Evolutionary conservation across 2,888 invertebrate species (phyloP), one percentile per base, ranked within the genome.

Genomic region (Andrena bicolor): DNA sequence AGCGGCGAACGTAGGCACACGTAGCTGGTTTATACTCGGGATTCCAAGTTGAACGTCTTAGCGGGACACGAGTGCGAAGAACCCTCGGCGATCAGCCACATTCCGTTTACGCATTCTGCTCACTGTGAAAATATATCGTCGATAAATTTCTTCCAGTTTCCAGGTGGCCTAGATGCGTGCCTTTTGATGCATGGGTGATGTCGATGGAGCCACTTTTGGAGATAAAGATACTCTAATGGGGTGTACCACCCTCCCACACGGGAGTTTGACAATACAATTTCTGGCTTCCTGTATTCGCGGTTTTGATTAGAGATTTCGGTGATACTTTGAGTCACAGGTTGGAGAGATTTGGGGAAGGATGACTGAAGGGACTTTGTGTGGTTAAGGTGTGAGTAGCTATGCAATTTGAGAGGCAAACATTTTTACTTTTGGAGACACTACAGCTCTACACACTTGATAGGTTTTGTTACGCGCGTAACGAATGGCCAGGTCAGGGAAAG

Each of bases 11-110:
- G 79, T 61, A 60, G 72, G 51, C 68, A 82, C 80, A 82, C 80
- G 80, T 86, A 75, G 32, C 70, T 61, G 75, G 82, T 87, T 86
- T 85, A 80, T 82, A 60, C 86, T 66, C 49, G 76, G 77, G 86
- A 80, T 80, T 81, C 66, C 35, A n/a, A 16, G 49, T 32, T 51
- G 63, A 30, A 58, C 53, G 66, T 73, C 76, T 56, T 53, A 30
- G 68, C 8, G 20, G 32, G 28, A 51, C 10, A 7, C 26, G n/a
- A 60, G 26, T 30, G 68, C 66, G 76, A 41, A 83, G 82, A 76
- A 35, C 61, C 72, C 49, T 23, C 53, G 26, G 49, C 71, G 82
- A 83, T 82, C 82, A 70, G 61, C 74, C 71, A 66, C 56, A 26
- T 41, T 58, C 32, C 23, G 76, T 70, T 61, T 68, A 77, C 76